Evolutionary conservation across 2,888 invertebrate genomes (phyloP).

Genomic region (Neelides folsomi): DNA sequence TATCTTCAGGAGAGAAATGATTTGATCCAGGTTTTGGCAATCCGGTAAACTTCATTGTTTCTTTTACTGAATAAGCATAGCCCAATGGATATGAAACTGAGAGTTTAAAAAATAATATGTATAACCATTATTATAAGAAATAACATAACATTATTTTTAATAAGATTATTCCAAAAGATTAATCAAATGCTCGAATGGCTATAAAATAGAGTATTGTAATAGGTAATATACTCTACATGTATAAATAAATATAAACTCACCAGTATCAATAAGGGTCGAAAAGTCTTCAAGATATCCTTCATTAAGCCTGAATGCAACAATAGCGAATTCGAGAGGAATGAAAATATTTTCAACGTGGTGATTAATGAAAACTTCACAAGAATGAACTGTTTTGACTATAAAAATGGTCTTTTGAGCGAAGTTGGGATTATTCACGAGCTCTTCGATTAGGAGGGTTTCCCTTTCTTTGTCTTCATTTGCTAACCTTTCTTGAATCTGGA

Average conservation of each 20-base stretch:
- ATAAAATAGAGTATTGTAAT: no score
- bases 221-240: no score
- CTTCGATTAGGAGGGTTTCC: slow-evolving; percentile 6
- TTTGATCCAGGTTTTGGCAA: slow-evolving; percentile 22
- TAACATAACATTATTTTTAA: no score
- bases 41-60: slow-evolving; percentile 16
- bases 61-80: slow-evolving; percentile 25
- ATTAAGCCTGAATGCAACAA: slow-evolving; percentile 24
- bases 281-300: slow-evolving; percentile 20
- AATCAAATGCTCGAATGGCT: no score
- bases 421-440: slow-evolving; percentile 6
- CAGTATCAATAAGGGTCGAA: slow-evolving; percentile 29
- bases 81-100: slow-evolving; percentile 19
- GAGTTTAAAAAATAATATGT: not conserved
- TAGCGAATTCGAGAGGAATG: slow-evolving; percentile 28
- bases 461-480: slow-evolving; percentile 5
- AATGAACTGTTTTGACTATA: slow-evolving; percentile 19
- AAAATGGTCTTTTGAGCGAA: slow-evolving; percentile 15
- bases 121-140: not conserved
- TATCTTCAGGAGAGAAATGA: slow-evolving; percentile 6
- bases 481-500: slow-evolving; percentile 12
- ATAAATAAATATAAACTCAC: slow-evolving; percentile 17
- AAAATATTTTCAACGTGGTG: slow-evolving; percentile 16
- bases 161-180: no score
- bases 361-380: slow-evolving; percentile 18